phyloP scores from a whole-genome alignment of 2,888 invertebrate genomes.

The Cantharis rufa region DNA sequence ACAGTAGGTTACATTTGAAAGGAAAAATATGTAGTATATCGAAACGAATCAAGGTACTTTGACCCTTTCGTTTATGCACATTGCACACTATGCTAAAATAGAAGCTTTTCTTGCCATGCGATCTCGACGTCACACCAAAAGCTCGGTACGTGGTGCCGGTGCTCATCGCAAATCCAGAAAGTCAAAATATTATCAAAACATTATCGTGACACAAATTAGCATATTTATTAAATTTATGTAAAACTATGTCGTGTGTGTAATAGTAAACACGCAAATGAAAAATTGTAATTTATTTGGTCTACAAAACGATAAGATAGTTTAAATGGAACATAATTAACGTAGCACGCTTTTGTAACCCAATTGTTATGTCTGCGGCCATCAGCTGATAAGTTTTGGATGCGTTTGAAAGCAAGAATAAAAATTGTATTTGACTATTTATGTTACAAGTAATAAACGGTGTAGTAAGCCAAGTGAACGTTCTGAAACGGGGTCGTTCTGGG shows the following conservation, averaged over 20 bases:
- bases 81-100: background rate
- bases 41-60: background rate
- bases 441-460: constrained; percentile 29
- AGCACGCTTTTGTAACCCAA: background rate
- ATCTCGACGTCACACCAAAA: background rate
- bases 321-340: background rate
- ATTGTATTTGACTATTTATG: constrained; percentile 21
- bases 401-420: constrained; percentile 13
- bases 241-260: background rate
- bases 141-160: background rate
- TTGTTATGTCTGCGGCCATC: background rate
- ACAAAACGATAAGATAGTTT: background rate
- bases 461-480: constrained; percentile 33
- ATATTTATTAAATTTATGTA: background rate
- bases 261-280: background rate
- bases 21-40: background rate
- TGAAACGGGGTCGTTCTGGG: constrained; percentile 31
- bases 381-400: constrained; percentile 16
- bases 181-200: background rate
- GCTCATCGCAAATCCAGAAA: background rate
- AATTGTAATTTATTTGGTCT: background rate
- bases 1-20: too few species aligned
- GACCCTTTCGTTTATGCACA: background rate
- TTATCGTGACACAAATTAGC: background rate
- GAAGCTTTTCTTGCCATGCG: background rate